A percentile compares a stretch with the other conserved stretches of the same genome.
phyloP scores from a whole-genome alignment of 2,797 vertebrate species.

The Coregonus suidteri region DNA sequence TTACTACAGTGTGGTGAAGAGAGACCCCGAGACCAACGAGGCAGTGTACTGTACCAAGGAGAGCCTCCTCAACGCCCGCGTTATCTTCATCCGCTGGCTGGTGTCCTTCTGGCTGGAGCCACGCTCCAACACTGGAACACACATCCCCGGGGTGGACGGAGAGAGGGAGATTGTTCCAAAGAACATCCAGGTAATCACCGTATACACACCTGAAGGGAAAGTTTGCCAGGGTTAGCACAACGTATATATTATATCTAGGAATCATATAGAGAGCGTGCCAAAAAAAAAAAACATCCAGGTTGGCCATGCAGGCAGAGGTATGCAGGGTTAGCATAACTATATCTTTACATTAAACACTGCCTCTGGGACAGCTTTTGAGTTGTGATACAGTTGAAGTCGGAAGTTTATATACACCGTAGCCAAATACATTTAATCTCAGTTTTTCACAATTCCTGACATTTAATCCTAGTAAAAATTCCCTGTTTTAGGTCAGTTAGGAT shows the following conservation, averaged over 20 bases:
- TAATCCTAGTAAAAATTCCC: too few species aligned
- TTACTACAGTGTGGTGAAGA: constrained; percentile 88
- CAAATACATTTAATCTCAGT: too few species aligned
- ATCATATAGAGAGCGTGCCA: too few species aligned
- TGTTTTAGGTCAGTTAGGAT: too few species aligned
- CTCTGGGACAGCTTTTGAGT: too few species aligned
- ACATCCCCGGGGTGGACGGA: constrained; percentile 88
- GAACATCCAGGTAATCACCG: constrained; percentile 90
- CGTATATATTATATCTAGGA: neutral
- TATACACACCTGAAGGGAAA: neutral
- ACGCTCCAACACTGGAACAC: constrained; percentile 85
- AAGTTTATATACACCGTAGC: too few species aligned
- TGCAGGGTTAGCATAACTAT: too few species aligned
- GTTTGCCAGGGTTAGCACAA: neutral
- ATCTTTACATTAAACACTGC: too few species aligned
- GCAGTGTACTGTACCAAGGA: constrained; percentile 94
- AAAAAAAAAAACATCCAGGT: too few species aligned
- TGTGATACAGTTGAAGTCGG: too few species aligned
- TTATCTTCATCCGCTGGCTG: constrained; percentile 98
- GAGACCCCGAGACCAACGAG: constrained; percentile 92
- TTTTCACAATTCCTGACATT: too few species aligned
- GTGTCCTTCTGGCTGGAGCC: constrained; percentile 99
- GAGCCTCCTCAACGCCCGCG: constrained; percentile 93
- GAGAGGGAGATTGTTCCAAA: constrained; percentile 95
- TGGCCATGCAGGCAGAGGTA: too few species aligned